Base-by-base conservation (phyloP, 2,888 invertebrate genomes). In the Cantharis rufa region DNA sequence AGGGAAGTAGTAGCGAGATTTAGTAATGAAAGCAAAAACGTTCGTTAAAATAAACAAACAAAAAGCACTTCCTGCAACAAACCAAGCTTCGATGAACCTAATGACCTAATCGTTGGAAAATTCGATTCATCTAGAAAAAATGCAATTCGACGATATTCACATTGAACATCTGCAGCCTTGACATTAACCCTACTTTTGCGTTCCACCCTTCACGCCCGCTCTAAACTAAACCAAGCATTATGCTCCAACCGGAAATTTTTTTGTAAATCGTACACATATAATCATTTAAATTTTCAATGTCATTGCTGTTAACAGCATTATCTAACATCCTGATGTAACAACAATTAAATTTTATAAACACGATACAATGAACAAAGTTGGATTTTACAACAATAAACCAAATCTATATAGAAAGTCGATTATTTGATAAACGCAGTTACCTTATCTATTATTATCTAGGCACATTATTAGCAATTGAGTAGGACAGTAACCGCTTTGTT, bases 161-260 rank as follows among this genome's bases (percentile, higher is more conserved):
- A 66, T 66, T 28, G 63, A 69, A 70, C 73, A 73, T 77, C 77
- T 70, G 77, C 71, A 77, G 63, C 77, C 73, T 77, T 77, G 78
- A 78, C 78, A 78, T 78, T 78, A 75, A 78, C 74, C 72, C 74
- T 70, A 69, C 72, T 75, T 24, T 72, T 27, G 21, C 27, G 24
- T 63, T 21, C 15, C 62, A 74, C 68, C 77, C 69, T 62, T 64
- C 63, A 70, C 70, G 21, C 72, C 70, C 16, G 71, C 15, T 66
- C 68, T 18, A 28, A 68, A 74, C 69, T 69, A 68, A 74, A 62
- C 69, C 70, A 75, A 69, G 72, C 66, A 75, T 61, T 71, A 69
- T 71, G 24, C 73, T 68, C 68, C 62, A 70, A 70, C 72, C 70
- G 78, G 76, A 78, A 74, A 74, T 68, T 71, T 72, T 77, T 77